phyloP scores from a whole-genome alignment of 2,888 invertebrate species.

The Axea sp. region DNA sequence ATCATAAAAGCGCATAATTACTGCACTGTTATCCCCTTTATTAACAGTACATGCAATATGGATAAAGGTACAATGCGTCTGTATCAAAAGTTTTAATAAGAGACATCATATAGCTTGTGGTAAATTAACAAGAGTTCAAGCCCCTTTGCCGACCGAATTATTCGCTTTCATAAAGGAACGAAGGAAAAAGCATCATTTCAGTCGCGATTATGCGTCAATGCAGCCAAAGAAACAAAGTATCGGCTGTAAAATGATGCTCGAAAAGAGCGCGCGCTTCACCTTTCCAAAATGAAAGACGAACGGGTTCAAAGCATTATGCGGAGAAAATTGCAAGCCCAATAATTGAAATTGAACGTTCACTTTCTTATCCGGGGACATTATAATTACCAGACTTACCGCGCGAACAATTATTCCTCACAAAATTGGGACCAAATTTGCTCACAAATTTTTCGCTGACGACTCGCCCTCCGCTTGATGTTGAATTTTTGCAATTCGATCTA shows the following conservation, averaged over 20 bases:
- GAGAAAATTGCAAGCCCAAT: no score
- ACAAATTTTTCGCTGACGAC: no score
- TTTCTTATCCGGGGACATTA: no score
- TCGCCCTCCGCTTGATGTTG: no score
- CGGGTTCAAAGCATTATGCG: no score
- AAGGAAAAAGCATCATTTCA: constrained; percentile 24
- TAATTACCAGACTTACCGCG: no score
- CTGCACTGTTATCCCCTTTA: constrained; percentile 50
- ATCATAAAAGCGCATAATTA: constrained; percentile 51
- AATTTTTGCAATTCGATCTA: no score
- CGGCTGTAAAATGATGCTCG: neutral
- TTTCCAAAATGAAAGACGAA: neutral
- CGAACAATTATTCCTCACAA: no score
- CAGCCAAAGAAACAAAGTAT: constrained; percentile 33
- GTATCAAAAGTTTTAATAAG: constrained; percentile 55
- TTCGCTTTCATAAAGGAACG: constrained; percentile 30
- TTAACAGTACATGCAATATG: constrained; percentile 44
- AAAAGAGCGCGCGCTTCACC: neutral
- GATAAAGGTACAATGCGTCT: constrained; percentile 43
- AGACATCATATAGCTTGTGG: constrained; percentile 34
- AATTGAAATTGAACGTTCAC: no score
- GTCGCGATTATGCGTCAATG: constrained; percentile 12
- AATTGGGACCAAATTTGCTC: no score
- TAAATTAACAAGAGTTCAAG: constrained; percentile 51
- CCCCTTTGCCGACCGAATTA: constrained; percentile 29